phyloP scores from a whole-genome alignment of 2,113 vertebrate genomes.

The Theristicus caerulescens region DNA sequence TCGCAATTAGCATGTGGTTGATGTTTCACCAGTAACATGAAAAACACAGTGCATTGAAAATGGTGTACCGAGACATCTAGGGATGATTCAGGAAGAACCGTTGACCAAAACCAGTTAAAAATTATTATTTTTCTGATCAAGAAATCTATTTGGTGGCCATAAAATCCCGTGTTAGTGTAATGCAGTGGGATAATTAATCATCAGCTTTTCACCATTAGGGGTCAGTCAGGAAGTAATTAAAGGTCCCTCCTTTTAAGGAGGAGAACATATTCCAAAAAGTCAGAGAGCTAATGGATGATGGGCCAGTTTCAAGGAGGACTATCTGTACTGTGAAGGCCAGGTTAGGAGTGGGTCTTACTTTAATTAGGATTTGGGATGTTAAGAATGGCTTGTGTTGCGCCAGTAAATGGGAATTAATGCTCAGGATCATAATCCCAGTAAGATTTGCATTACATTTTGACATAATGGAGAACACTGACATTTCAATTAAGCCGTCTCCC shows the following conservation, averaged over 20 bases:
- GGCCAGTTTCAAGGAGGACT: neutral
- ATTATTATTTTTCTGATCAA: neutral
- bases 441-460: conserved; percentile 55
- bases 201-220: conserved; percentile 5
- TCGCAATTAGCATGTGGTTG: conserved; percentile 83
- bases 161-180: neutral
- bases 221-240: conserved; percentile 2
- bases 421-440: conserved; percentile 47
- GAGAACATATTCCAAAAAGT: neutral
- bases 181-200: conserved; percentile 25
- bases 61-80: neutral
- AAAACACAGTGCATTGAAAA: conserved; percentile 21
- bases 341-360: conserved; percentile 7
- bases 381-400: neutral
- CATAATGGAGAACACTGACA: conserved; percentile 56
- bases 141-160: neutral
- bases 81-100: neutral
- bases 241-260: neutral
- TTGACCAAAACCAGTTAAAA: neutral
- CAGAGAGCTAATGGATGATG: neutral
- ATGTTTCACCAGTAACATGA: conserved; percentile 78
- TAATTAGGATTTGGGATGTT: conserved; percentile 50
- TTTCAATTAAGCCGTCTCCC: conserved; percentile 38
- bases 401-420: conserved; percentile 35
- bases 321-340: neutral